phyloP scores from a whole-genome alignment of 2,797 vertebrate genomes.

The Phrynocephalus forsythii region DNA sequence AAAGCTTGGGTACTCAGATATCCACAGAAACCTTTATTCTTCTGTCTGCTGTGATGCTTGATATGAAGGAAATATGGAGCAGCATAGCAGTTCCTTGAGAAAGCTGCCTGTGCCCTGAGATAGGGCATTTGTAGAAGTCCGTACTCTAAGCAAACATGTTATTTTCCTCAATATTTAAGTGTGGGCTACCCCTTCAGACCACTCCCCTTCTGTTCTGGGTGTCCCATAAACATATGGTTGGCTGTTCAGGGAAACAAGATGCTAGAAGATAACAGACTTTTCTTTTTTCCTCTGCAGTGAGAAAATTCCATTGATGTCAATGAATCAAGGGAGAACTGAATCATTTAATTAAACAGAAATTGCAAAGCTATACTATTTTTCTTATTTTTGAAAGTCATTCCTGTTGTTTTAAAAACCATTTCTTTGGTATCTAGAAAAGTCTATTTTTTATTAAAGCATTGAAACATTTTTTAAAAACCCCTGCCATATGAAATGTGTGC shows the following conservation, averaged over 20 bases:
- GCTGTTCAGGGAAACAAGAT: neutral
- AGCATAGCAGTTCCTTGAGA: no score
- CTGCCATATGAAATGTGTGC: neutral
- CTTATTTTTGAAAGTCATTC: neutral
- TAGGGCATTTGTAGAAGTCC: no score
- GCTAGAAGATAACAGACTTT: neutral
- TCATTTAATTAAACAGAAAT: neutral
- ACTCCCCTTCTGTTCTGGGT: no score
- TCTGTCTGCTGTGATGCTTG: no score
- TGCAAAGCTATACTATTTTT: no score
- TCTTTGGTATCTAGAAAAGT: neutral
- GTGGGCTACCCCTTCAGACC: neutral
- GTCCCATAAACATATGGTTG: neutral
- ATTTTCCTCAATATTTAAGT: no score
- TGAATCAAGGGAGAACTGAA: neutral
- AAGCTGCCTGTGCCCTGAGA: no score
- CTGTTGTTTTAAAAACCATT: neutral
- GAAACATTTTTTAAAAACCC: neutral
- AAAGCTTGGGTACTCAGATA: no score
- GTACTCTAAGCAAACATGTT: no score
- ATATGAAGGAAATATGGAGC: no score
- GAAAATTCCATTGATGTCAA: neutral
- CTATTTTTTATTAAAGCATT: neutral
- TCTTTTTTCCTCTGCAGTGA: neutral
- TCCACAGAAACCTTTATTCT: no score